Evolutionary conservation across 2,113 vertebrate species (phyloP), one percentile per base, ranked within the genome.

Genomic region (Elgaria multicarinata): DNA sequence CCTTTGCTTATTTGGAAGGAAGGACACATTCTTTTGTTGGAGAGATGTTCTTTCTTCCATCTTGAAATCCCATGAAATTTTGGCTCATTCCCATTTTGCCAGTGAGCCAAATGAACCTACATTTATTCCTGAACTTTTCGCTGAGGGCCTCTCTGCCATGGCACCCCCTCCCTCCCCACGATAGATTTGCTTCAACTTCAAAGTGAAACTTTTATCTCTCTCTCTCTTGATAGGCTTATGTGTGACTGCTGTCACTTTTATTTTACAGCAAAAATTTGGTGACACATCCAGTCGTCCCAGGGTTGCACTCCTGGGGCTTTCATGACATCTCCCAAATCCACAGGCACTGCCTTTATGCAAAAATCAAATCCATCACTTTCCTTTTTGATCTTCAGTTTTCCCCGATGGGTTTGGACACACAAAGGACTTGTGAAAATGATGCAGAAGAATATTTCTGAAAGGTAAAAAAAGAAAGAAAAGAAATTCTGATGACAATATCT

Each of bases 241-340:
- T 28, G 31, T 58, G 83, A 69, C 39, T 72, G 31, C 76, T 80
- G 66, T 78, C 66, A 81, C 67, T 86, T 81, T 64, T 50, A 74
- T 81, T 90, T 81, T 64, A 86, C 64, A 72, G 31, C 77, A 90
- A 36, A 64, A 90, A 80, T 36, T 64, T 86, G 76, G 76, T 50
- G 76, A 74, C 66, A 39, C 33, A 28, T 80, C 18, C 50, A 3
- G 2, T 2, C 71, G 39, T 85, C 83, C 75, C 50, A 72, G 24
- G 36, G 50, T 36, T 50, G 53, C 13, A 0, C 33, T 80, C 76
- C 50, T 39, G 20, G 9, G 53, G 66, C 24, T 53, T 81, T 72
- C 10, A 26, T 33, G 53, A 83, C 31, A 36, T 86, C 83, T 90
- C 31, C 39, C 66, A 74, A 90, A 80, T 81, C 76, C 66, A 64